Percentiles rank a stretch among this genome's conserved stretches.
phyloP scores from a whole-genome alignment of 2,797 vertebrate species.

The Argyrosomus regius region DNA sequence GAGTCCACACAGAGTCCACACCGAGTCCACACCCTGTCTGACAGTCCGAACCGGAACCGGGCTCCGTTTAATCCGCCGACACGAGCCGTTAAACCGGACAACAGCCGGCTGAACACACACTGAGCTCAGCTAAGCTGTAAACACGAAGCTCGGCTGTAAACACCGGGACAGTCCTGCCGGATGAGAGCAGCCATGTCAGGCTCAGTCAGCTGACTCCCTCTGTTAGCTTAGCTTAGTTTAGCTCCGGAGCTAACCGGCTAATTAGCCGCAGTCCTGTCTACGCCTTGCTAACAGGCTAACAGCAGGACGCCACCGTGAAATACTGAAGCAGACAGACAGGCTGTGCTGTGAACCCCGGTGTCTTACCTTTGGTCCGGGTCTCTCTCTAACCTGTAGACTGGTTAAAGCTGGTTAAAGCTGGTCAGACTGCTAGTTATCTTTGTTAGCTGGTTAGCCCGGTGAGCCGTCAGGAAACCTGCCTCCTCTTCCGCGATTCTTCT shows the following conservation, averaged over 20 bases:
- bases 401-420: slow-evolving; percentile 6
- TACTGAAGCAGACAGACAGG: accelerated
- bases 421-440: slow-evolving; percentile 13
- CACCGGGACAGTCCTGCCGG: slow-evolving; percentile 42
- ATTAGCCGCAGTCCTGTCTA: slow-evolving; percentile 45
- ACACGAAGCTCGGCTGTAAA: background rate
- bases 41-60: background rate
- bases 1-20: too few species aligned
- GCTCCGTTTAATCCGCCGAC: background rate
- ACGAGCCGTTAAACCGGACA: background rate
- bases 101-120: slow-evolving; percentile 9
- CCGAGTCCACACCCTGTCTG: background rate
- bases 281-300: slow-evolving; percentile 63
- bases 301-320: slow-evolving; percentile 6
- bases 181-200: background rate
- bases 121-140: background rate
- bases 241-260: slow-evolving; percentile 59
- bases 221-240: slow-evolving; percentile 18
- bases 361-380: slow-evolving; percentile 55
- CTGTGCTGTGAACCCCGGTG: accelerated
- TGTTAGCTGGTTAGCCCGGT: slow-evolving; percentile 53
- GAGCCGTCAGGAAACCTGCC: slow-evolving; percentile 56
- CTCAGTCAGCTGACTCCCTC: slow-evolving; percentile 35
- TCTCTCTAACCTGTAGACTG: slow-evolving; percentile 19
- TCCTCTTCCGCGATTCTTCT: slow-evolving; percentile 65